Conservation (phyloP, 1,140 invertebrate genomes). For the Marisa cornuarietis region DNA sequence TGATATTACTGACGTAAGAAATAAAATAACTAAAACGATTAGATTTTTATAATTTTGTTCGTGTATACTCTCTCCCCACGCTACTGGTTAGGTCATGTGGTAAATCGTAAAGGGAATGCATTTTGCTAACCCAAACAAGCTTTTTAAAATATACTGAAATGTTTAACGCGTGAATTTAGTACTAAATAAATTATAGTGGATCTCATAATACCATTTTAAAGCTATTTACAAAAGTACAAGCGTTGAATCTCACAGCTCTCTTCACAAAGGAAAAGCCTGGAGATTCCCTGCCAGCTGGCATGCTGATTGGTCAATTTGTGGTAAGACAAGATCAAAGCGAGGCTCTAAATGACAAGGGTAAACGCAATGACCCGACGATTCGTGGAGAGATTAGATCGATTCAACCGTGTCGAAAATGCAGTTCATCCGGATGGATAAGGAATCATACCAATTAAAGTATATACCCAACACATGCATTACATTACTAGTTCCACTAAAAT, state of each 20-base stretch:
- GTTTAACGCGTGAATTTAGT: too few species aligned
- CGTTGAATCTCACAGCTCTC: too few species aligned
- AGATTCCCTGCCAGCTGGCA: conserved; percentile 18
- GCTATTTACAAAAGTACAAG: not conserved
- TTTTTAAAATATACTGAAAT: too few species aligned
- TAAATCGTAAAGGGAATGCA: too few species aligned
- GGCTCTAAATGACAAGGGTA: conserved; percentile 16
- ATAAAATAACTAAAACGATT: too few species aligned
- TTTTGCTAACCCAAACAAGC: too few species aligned
- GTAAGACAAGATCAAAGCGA: conserved; percentile 19
- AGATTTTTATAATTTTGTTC: too few species aligned
- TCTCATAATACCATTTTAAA: not conserved
- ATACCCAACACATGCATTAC: not conserved
- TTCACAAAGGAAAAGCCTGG: conserved; percentile 19
- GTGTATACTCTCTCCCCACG: too few species aligned
- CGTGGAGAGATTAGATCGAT: conserved; percentile 1
- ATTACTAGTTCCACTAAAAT: not conserved
- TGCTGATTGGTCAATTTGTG: conserved; percentile 17
- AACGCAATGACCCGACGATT: conserved; percentile 15
- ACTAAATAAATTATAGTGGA: too few species aligned
- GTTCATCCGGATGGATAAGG: not conserved
- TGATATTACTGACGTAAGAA: too few species aligned
- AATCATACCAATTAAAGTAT: not conserved
- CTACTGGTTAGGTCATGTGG: too few species aligned
- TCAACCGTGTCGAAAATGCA: not conserved